Conservation (phyloP, 1,140 invertebrate genomes). For the Zaprionus nigranus region DNA sequence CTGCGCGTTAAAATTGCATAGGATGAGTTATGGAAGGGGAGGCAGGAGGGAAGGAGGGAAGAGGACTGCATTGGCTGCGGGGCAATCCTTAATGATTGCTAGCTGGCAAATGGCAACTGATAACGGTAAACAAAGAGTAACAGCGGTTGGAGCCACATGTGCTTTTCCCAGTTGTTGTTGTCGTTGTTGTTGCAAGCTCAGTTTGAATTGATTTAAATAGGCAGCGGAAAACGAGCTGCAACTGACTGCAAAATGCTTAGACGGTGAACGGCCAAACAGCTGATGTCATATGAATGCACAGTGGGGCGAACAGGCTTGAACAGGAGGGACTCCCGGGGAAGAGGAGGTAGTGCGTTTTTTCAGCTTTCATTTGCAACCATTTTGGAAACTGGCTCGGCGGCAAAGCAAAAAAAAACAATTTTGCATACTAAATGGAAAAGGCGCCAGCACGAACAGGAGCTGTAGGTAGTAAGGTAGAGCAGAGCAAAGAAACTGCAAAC, state of each 20-base stretch:
- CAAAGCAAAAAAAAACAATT: constrained; percentile 46
- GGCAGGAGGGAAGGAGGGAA: background rate
- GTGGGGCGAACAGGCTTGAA: background rate
- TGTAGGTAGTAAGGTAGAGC: background rate
- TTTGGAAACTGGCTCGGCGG: background rate
- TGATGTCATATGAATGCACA: constrained; percentile 11
- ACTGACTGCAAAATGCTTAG: constrained; percentile 39
- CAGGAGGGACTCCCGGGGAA: background rate
- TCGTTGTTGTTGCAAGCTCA: constrained; percentile 32
- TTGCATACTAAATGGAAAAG: constrained; percentile 50
- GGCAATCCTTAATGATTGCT: constrained; percentile 8
- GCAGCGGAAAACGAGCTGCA: constrained; percentile 40
- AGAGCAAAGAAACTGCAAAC: constrained; percentile 20
- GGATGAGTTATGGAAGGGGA: background rate
- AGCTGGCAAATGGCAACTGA: constrained; percentile 9
- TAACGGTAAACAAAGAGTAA: constrained; percentile 15
- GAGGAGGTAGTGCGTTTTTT: background rate
- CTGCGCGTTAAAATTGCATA: background rate
- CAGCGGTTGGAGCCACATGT: background rate
- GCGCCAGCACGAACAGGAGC: constrained; percentile 3
- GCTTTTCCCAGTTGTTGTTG: constrained; percentile 3
- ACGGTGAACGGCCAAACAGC: constrained; percentile 18
- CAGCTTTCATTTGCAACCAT: constrained; percentile 24
- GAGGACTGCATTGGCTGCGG: background rate
- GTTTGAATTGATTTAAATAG: constrained; percentile 72